Evolutionary conservation across 2,797 vertebrate genomes (phyloP), one percentile per base, ranked within the genome.

Genomic region (Lagocephalus sceleratus): DNA sequence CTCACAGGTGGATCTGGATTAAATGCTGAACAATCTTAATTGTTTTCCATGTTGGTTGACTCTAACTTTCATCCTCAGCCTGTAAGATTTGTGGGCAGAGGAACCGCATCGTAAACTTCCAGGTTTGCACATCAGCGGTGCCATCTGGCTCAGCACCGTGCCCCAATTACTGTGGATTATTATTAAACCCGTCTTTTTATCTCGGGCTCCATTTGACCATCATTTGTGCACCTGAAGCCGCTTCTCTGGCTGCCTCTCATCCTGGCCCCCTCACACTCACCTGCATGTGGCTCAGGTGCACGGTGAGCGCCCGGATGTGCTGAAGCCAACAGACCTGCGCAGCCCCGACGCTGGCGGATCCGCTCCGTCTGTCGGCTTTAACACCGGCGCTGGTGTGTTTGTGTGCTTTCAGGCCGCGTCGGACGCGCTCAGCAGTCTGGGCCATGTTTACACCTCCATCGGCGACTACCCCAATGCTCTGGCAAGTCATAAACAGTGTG

Each of bases 401-500:
- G 41, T 74, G 58, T 63, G 38, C 11, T 49, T 67, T 25, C 82
- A 98, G 96, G 96, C 94, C 22, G 96, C 95, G 0, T 97, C 96
- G 0, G 93, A 90, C 0, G 95, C 96, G 0, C 92, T 99, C 83
- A 95, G 94, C 90, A 96, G 95, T 6, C 91, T 99, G 72, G 96
- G 96, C 50, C 96, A 99, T 0, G 96, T 98, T 62, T 99, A 99
- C 90, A 96, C 95, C 0, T 92, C 96, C 52, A 97, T 99, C 4
- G 96, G 96, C 0, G 96, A 99, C 89, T 98, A 94, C 68, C 96
- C 96, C 49, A 99, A 98, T 0, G 92, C 96, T 0, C 87, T 99
- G 83, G 95, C 95, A 5, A 98, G 96, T 83, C 96, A 99, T 77
- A 97, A 97, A 43, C 96, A 99, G 88, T 99, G 96, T 0, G 95